Conservation (phyloP, 2,113 vertebrate genomes). For the Promerops cafer region DNA sequence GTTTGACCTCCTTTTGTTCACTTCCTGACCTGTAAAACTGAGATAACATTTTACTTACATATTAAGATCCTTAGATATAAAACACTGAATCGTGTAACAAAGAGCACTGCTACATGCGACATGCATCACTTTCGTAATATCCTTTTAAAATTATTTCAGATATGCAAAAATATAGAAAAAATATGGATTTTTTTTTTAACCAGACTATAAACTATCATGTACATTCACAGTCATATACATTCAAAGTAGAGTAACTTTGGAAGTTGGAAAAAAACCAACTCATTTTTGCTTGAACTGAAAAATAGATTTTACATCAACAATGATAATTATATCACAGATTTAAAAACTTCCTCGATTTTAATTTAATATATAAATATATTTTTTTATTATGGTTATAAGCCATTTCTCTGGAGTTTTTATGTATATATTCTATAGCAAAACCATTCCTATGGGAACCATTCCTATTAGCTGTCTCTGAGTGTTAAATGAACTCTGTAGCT, state of each 20-base stretch:
- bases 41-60: background rate
- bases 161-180: background rate
- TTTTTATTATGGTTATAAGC: background rate
- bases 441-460: background rate
- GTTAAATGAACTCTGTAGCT: background rate
- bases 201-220: background rate
- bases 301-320: background rate
- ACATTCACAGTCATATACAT: background rate
- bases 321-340: background rate
- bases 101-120: background rate
- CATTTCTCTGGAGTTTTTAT: background rate
- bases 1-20: background rate
- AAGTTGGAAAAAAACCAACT: background rate
- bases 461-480: background rate
- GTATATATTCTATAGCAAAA: background rate
- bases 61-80: background rate
- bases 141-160: background rate
- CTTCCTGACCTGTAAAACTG: background rate
- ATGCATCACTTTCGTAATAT: background rate
- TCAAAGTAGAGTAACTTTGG: background rate
- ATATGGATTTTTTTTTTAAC: accelerated
- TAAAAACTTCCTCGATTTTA: background rate
- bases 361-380: background rate
- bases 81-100: background rate
- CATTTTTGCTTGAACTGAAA: background rate